A percentile compares a stretch with the other conserved stretches of the same genome.
phyloP scores from a whole-genome alignment of 2,888 invertebrate genomes.

The Dexiosoma caninum region DNA sequence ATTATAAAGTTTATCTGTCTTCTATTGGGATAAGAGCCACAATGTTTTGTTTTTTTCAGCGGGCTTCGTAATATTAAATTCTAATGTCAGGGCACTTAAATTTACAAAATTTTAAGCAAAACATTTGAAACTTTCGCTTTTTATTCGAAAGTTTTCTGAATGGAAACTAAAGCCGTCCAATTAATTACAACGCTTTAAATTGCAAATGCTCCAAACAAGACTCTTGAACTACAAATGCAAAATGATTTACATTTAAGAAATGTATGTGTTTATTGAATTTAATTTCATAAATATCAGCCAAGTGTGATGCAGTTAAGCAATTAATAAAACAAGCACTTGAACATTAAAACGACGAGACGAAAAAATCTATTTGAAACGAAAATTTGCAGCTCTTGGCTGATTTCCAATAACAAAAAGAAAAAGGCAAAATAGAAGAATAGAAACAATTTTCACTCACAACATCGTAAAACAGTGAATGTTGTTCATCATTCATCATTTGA shows the following conservation, averaged over 20 bases:
- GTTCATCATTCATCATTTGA: slow-evolving; percentile 35
- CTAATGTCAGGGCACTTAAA: too few relatives aligned
- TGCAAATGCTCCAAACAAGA: too few relatives aligned
- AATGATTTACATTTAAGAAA: neutral
- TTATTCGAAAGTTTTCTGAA: too few relatives aligned
- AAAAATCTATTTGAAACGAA: neutral
- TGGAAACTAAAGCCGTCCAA: too few relatives aligned
- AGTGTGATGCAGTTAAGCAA: neutral
- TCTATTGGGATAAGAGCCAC: too few relatives aligned
- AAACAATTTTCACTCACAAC: neutral
- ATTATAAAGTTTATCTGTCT: too few relatives aligned
- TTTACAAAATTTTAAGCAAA: too few relatives aligned
- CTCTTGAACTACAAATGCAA: too few relatives aligned
- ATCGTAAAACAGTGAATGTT: slow-evolving; percentile 37
- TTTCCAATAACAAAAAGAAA: slow-evolving; percentile 15
- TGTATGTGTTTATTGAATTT: neutral
- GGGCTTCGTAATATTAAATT: too few relatives aligned
- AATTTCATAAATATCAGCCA: neutral
- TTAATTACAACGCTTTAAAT: neutral
- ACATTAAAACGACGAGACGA: too few relatives aligned
- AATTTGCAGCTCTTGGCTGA: slow-evolving; percentile 18
- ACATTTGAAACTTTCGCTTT: too few relatives aligned
- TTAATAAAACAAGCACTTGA: slow-evolving; percentile 4
- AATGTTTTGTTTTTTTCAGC: too few relatives aligned
- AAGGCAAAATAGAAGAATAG: neutral